Evolutionary conservation across 1,140 invertebrate genomes (phyloP), one percentile per base, ranked within the genome.

Genomic region (Nomia melanderi): DNA sequence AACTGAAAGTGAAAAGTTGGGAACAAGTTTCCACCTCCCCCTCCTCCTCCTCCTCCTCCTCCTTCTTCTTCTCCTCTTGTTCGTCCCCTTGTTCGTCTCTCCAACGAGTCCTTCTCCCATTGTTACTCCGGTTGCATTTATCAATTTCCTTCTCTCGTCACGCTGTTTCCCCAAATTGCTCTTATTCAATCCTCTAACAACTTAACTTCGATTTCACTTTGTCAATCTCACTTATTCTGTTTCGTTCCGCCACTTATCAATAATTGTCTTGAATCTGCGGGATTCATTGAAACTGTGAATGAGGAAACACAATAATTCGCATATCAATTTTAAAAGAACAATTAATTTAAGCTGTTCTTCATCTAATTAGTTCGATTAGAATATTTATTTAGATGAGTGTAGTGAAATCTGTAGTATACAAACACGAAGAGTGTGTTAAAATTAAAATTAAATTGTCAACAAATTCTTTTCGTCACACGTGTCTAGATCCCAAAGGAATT

Each of bases 1-100:
- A 69, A 23, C 65, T 70, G 65, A 70, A 76, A 76, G 63, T 69
- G 54, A 76, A 69, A 76, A 76, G 64, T 76, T 60, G 29, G 17
- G 54, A 70, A 70, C 65, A 56, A 74, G 73, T 60, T 70, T 53
- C 25, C 41, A 5, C 33, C n/a, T 7, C 20, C 20, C 0, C 54
- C 12, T 6, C 14, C 25, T 14, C 1, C 14, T 9, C 36, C 56
- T 12, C 31, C 44, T 6, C 29, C 20, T 17, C 11, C 25, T 1
- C 8, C 11, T 14, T 36, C 69, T 3, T 31, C 47, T 7, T 39
- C 20, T 8, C 9, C 25, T 0, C 3, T 8, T 7, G 8, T 8
- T 3, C 33, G 17, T 29, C 36, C 36, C 20, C 31, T 9, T 6
- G 1, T 3, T 12, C 6, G 5, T 3, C 20, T 1, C 20, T 20